These are phyloP conservation scores for Myotis yumanensis DNA, from an alignment of 2,113 vertebrate genomes.

Conservation along the genomic window DNA sequence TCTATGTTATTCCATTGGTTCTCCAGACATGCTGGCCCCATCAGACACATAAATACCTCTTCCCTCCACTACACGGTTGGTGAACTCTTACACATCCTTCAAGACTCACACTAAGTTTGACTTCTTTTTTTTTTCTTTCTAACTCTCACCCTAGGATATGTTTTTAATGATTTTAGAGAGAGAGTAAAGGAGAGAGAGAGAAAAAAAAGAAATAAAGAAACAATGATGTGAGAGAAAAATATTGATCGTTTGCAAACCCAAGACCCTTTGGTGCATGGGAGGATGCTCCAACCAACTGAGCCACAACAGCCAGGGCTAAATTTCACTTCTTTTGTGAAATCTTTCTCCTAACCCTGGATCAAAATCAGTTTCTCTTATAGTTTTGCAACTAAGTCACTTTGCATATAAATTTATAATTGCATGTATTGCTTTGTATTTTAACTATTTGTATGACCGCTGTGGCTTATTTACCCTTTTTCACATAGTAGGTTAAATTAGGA, in stretches of 20 bases:
- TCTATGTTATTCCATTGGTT: background rate
- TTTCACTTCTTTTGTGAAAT: background rate
- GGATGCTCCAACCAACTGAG: background rate
- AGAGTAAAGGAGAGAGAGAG: background rate
- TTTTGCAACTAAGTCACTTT: background rate
- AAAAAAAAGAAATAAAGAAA: background rate
- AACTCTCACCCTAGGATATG: background rate
- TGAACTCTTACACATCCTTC: background rate
- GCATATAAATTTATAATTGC: background rate
- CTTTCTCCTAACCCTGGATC: background rate
- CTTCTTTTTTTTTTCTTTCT: background rate
- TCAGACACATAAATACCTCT: background rate
- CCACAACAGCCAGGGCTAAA: background rate
- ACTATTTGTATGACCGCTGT: background rate
- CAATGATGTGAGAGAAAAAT: background rate
- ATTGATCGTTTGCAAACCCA: background rate
- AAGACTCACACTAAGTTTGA: background rate
- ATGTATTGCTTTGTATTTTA: background rate
- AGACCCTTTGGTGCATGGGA: background rate
- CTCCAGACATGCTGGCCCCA: background rate
- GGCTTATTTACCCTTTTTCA: slow-evolving; percentile 26
- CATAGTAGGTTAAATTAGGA: background rate
- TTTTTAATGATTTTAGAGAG: background rate
- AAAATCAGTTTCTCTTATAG: background rate
- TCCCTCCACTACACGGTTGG: background rate